Percentiles rank a stretch among this genome's conserved stretches.
Conservation (phyloP, 2,113 vertebrate species). For the Acrocephalus kingi region DNA sequence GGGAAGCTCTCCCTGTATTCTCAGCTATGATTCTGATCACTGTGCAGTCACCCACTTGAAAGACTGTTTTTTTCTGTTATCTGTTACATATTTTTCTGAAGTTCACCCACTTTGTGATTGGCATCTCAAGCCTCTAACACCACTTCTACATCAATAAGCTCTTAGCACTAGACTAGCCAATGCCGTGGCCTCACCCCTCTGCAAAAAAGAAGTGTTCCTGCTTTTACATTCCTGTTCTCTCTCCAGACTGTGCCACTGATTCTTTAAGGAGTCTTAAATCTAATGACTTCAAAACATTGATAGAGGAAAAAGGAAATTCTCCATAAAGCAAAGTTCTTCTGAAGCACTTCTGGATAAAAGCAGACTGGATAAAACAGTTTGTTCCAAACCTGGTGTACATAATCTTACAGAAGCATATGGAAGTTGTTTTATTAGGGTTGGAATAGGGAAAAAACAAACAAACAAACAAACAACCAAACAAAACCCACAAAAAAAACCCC, state of each 20-base stretch:
- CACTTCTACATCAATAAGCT: neutral
- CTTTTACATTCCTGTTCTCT: neutral
- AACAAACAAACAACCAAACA: too few species aligned
- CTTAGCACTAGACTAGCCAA: neutral
- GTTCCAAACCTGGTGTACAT: neutral
- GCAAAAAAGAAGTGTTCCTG: neutral
- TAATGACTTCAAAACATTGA: neutral
- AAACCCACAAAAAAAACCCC: too few species aligned
- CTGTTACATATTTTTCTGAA: neutral
- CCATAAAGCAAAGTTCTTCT: neutral
- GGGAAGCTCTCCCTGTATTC: neutral
- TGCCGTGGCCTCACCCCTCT: neutral
- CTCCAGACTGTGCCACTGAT: neutral
- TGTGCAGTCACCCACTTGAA: neutral
- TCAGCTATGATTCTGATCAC: neutral
- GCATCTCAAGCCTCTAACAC: neutral
- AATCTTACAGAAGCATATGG: neutral
- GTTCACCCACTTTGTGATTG: neutral
- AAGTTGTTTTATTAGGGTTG: neutral
- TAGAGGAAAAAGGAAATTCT: neutral
- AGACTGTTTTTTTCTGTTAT: slow-evolving; percentile 5
- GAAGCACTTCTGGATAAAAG: neutral
- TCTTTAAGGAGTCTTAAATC: neutral
- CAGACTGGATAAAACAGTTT: neutral
- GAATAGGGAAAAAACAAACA: neutral